Evolutionary conservation across 1,140 invertebrate species (phyloP).

Genomic region (Ruditapes philippinarum): DNA sequence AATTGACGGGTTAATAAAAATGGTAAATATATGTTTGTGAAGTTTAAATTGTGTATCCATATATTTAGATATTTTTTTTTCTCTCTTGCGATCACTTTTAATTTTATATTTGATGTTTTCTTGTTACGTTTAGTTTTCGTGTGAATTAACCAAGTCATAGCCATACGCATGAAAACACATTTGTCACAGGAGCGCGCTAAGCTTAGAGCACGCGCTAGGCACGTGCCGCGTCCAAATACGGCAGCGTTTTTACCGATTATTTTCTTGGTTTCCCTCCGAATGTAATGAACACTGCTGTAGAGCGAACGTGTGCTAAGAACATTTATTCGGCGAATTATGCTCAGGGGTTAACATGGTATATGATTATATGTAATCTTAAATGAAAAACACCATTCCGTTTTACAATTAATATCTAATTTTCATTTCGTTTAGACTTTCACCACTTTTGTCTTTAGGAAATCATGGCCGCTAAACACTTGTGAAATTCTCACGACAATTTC

Average conservation of each 20-base stretch:
- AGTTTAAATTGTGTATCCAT: too few relatives aligned
- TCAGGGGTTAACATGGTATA: slow-evolving; percentile 37
- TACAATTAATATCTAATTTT: slow-evolving; percentile 40
- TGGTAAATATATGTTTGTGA: too few relatives aligned
- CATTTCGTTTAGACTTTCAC: slow-evolving; percentile 1
- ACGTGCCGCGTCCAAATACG: slow-evolving; percentile 28
- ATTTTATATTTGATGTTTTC: too few relatives aligned
- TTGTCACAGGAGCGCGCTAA: not conserved
- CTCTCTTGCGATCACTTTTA: too few relatives aligned
- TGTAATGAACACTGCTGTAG: slow-evolving; percentile 37
- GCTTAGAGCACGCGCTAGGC: not conserved
- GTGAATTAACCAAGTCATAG: slow-evolving; percentile 16
- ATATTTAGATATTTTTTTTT: too few relatives aligned
- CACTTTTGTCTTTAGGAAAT: slow-evolving; percentile 22
- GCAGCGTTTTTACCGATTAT: slow-evolving; percentile 15
- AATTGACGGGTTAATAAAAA: too few relatives aligned
- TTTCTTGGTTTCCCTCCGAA: not conserved
- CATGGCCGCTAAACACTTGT: slow-evolving; percentile 30
- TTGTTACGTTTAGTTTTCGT: slow-evolving; percentile 19
- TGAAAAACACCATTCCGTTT: not conserved
- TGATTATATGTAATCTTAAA: slow-evolving; percentile 50
- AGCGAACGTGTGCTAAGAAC: slow-evolving; percentile 12
- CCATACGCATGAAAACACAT: slow-evolving; percentile 12
- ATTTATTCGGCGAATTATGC: slow-evolving; percentile 35
- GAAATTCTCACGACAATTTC: slow-evolving; percentile 2